phyloP scores from a whole-genome alignment of 2,797 vertebrate genomes.

The Potorous gilbertii region DNA sequence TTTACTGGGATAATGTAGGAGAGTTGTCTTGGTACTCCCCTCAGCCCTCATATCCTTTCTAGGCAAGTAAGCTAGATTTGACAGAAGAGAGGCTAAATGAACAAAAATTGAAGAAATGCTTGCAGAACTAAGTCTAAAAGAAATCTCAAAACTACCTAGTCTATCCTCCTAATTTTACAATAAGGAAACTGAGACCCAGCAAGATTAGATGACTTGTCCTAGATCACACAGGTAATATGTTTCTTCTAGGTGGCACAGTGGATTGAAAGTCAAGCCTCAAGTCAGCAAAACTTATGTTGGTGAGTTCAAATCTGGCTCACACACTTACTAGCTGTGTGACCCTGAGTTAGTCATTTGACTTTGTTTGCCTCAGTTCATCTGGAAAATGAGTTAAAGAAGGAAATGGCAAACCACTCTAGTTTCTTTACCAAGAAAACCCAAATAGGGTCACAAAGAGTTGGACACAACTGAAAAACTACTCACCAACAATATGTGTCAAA shows the following conservation, averaged over 20 bases:
- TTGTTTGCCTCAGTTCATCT: background rate
- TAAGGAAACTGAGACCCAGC: background rate
- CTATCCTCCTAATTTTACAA: background rate
- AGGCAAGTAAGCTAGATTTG: slow-evolving; percentile 22
- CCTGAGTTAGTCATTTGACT: background rate
- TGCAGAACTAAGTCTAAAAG: background rate
- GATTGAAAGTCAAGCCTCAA: background rate
- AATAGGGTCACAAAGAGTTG: no score
- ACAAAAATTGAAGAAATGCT: background rate
- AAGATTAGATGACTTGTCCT: background rate
- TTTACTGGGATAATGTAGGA: background rate
- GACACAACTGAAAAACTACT: slow-evolving; percentile 16
- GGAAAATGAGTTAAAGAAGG: no score
- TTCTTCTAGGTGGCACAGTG: background rate
- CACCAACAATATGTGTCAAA: background rate
- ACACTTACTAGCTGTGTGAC: background rate
- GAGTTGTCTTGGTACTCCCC: background rate
- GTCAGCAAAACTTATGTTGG: background rate
- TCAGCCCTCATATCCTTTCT: slow-evolving; percentile 17
- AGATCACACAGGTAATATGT: background rate
- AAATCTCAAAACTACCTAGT: background rate
- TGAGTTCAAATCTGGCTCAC: background rate
- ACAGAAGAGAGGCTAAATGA: slow-evolving; percentile 46
- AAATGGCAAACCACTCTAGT: no score
- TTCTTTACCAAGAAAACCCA: no score